phyloP scores from a whole-genome alignment of 2,888 invertebrate genomes.

The Neelides folsomi region DNA sequence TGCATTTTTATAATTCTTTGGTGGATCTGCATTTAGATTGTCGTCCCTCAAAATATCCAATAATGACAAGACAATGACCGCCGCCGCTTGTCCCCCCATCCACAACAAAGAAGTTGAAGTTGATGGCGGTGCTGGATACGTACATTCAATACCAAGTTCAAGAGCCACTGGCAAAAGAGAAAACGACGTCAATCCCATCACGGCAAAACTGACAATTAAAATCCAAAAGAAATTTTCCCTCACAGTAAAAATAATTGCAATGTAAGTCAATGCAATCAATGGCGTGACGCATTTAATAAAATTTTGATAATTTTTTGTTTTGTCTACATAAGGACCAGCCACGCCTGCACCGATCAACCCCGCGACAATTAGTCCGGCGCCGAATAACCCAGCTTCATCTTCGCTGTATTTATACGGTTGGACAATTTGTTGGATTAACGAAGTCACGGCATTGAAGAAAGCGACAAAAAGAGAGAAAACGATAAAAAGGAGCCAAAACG shows the following conservation, averaged over 20 bases:
- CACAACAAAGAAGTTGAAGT: slow-evolving; percentile 14
- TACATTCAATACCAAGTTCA: slow-evolving; percentile 16
- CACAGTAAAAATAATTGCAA: slow-evolving; percentile 13
- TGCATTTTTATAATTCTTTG: slow-evolving; percentile 8
- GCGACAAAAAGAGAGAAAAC: slow-evolving; percentile 15
- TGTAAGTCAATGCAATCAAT: slow-evolving; percentile 7
- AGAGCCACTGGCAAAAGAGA: slow-evolving; percentile 16
- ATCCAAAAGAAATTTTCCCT: slow-evolving; percentile 5
- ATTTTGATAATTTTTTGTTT: slow-evolving; percentile 10
- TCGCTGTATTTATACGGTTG: slow-evolving; percentile 13
- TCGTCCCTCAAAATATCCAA: slow-evolving; percentile 12
- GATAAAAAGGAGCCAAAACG: slow-evolving; percentile 13
- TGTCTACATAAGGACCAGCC: slow-evolving; percentile 13
- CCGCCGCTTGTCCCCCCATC: slow-evolving; percentile 17
- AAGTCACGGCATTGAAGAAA: slow-evolving; percentile 14
- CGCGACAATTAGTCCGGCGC: slow-evolving; percentile 9
- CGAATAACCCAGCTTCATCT: slow-evolving; percentile 16
- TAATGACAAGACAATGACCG: slow-evolving; percentile 13
- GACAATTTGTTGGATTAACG: slow-evolving; percentile 18
- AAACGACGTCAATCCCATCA: slow-evolving; percentile 14
- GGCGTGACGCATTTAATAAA: slow-evolving; percentile 10
- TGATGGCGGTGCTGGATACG: slow-evolving; percentile 12
- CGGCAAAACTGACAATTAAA: slow-evolving; percentile 1
- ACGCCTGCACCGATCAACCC: slow-evolving; percentile 17
- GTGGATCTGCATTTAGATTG: slow-evolving; percentile 9